Base-by-base conservation (phyloP, 2,888 invertebrate genomes). In the Nomada fucata region DNA sequence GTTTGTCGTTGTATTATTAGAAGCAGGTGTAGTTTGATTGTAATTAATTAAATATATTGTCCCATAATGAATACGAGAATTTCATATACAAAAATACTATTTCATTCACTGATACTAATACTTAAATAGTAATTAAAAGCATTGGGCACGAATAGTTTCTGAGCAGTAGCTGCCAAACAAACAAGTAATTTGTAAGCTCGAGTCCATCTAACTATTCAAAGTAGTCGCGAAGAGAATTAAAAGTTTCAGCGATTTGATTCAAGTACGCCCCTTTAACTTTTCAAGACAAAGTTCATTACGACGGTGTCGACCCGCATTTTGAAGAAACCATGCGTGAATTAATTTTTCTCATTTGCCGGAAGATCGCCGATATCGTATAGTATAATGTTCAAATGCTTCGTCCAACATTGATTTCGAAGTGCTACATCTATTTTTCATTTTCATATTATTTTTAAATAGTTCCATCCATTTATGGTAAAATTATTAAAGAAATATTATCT, bases 161-260 rank as follows among this genome's bases (percentile, higher is more conserved):
- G 20, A 18, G 42, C 52, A 20, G n/a, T 2, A 10, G 36, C 47
- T 29, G 20, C 53, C 68, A 53, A 63, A 59, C 63, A 79, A 68
- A 73, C 64, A 69, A 68, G 55, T 47, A 65, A 72, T 79, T 73
- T 70, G 68, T 44, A 65, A 59, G 42, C 55, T 47, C 57, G 59
- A 79, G 26, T 60, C 55, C 44, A 69, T 81, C 44, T 50, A 69
- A 81, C 52, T 79, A 55, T 50, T 74, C 77, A 42, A 79, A 79
- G 69, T 47, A 44, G 50, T 57, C 52, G 59, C 64, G 74, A 63
- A 81, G 80, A 64, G 69, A 79, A 81, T 81, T 73, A 81, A 79
- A 81, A 81, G 59, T 79, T 81, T 55, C 47, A 26, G 47, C 26
- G 15, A 11, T 59, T 36, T n/a, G 29, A 47, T 47, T 69, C 68